A percentile compares a stretch with the other conserved stretches of the same genome.
Evolutionary conservation across 2,888 invertebrate species (phyloP).

Genomic region (Pristionchus japonicus): DNA sequence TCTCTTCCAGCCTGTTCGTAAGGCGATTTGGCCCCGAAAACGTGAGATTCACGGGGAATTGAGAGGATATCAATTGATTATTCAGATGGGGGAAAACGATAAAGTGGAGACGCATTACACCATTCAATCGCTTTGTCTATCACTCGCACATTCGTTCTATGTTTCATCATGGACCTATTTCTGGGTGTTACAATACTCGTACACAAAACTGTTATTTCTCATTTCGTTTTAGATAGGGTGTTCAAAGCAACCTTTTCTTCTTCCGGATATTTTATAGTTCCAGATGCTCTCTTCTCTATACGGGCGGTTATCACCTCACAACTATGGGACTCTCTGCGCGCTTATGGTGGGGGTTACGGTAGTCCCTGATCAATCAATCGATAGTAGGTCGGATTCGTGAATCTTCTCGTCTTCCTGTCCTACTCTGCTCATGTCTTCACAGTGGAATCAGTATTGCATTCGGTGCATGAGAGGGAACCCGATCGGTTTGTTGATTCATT

Average conservation of each 20-base stretch:
- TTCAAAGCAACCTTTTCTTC: not conserved
- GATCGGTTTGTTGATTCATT: not conserved
- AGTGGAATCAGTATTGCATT: conserved; percentile 24
- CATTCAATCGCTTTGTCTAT: not conserved
- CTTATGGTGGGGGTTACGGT: not conserved
- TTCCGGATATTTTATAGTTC: not conserved
- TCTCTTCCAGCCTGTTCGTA: not conserved
- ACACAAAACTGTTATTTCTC: too few species aligned
- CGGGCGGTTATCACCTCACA: conserved; percentile 6
- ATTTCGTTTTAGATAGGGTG: too few species aligned
- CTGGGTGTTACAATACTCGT: not conserved
- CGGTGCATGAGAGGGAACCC: conserved; percentile 2
- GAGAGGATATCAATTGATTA: not conserved
- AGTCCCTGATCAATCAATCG: not conserved
- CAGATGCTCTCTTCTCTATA: conserved; percentile 18
- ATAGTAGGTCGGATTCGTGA: conserved; percentile 28
- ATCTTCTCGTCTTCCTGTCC: conserved; percentile 22
- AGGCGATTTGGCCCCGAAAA: not conserved
- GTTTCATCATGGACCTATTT: not conserved
- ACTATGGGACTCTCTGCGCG: not conserved
- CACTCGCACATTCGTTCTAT: not conserved
- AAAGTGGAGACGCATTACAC: not conserved
- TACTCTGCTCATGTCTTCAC: conserved; percentile 30
- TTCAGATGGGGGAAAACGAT: not conserved
- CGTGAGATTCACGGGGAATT: not conserved